A percentile compares a stretch with the other conserved stretches of the same genome.
Conservation (phyloP, 2,797 vertebrate species). For the Chromobotia macracanthus region DNA sequence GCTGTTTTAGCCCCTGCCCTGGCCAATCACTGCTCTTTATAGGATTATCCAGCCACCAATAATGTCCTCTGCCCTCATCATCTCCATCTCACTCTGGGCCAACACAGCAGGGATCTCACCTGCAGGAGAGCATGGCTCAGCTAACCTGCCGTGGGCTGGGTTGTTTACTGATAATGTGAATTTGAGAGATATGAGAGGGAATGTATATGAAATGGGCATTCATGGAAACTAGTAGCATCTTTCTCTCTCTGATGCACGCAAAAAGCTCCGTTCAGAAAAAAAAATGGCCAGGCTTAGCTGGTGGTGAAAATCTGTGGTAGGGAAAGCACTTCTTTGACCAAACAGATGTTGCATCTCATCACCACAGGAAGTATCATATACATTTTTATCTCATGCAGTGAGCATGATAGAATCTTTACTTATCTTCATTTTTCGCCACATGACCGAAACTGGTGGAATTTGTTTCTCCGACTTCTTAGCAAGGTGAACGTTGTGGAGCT, state of each 20-base stretch:
- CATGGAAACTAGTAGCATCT: not conserved
- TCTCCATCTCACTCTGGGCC: constrained; percentile 52
- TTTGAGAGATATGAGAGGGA: constrained; percentile 28
- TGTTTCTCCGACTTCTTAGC: constrained; percentile 4
- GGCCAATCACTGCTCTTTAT: constrained; percentile 78
- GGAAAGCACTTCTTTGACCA: constrained; percentile 66
- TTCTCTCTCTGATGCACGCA: constrained; percentile 22
- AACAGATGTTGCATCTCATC: constrained; percentile 68
- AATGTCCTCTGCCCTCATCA: constrained; percentile 64
- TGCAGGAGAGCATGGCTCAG: constrained; percentile 16
- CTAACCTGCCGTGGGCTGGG: constrained; percentile 14
- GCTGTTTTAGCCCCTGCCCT: constrained; percentile 44
- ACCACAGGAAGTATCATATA: constrained; percentile 55
- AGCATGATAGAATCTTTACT: constrained; percentile 42
- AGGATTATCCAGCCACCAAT: constrained; percentile 79
- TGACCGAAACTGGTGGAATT: not conserved
- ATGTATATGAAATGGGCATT: constrained; percentile 49
- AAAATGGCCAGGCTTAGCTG: constrained; percentile 30
- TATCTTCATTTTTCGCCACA: constrained; percentile 36
- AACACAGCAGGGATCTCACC: constrained; percentile 35
- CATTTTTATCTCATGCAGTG: constrained; percentile 50
- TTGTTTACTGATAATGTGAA: constrained; percentile 50
- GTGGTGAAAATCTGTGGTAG: constrained; percentile 29
- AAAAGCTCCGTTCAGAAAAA: too few species aligned
- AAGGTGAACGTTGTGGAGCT: not conserved